These are phyloP conservation scores for Oreamnos americanus DNA, from an alignment of 2,113 vertebrate species.

Conservation along the genomic window DNA sequence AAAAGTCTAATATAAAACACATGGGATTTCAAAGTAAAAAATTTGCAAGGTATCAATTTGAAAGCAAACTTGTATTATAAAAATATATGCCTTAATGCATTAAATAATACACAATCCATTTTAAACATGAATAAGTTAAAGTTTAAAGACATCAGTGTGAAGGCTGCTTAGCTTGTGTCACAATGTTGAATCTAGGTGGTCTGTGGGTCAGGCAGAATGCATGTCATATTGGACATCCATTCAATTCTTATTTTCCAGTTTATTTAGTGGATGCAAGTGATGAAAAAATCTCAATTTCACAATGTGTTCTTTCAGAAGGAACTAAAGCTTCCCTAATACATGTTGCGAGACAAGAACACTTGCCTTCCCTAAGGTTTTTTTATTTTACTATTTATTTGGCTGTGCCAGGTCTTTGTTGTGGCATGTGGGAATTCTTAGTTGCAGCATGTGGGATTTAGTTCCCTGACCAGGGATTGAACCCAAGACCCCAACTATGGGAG, in stretches of 20 bases:
- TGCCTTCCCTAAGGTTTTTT: neutral
- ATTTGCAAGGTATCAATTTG: neutral
- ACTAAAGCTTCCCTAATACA: neutral
- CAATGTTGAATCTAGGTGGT: neutral
- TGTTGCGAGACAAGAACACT: neutral
- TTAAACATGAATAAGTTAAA: neutral
- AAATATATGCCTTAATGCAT: neutral
- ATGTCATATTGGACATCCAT: neutral
- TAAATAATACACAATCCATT: neutral
- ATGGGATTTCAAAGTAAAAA: neutral
- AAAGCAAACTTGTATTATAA: neutral
- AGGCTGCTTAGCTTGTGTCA: slow-evolving; percentile 3
- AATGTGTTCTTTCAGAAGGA: neutral
- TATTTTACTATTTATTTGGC: neutral
- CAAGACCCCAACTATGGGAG: neutral
- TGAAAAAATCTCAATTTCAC: slow-evolving; percentile 15
- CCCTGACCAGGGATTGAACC: neutral
- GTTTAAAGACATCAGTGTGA: neutral
- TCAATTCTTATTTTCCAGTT: neutral
- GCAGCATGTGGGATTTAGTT: neutral
- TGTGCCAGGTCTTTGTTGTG: neutral
- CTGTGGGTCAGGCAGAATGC: neutral
- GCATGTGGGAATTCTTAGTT: neutral
- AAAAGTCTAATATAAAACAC: neutral
- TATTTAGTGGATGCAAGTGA: neutral